Evolutionary conservation across 2,113 vertebrate genomes (phyloP).

Genomic region (Chionomys nivalis): DNA sequence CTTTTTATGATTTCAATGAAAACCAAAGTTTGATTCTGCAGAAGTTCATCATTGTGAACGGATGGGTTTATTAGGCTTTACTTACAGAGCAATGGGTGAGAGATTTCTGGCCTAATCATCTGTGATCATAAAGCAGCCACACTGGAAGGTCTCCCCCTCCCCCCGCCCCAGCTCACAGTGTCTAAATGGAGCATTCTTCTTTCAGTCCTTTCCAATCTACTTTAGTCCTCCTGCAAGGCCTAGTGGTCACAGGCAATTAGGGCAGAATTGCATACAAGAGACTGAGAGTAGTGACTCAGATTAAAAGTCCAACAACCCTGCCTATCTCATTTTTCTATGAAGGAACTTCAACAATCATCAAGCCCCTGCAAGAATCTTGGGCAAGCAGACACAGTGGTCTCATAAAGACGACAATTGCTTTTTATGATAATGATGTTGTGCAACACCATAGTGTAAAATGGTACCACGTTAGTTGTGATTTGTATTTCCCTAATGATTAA

Average conservation of each 20-base stretch:
- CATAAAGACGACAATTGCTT: background rate
- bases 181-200: background rate
- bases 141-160: background rate
- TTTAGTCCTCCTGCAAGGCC: background rate
- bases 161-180: background rate
- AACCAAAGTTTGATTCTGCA: background rate
- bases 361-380: background rate
- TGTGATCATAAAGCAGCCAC: background rate
- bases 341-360: background rate
- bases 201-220: background rate
- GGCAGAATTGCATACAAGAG: background rate
- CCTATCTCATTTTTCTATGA: background rate
- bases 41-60: background rate
- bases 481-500: constrained; percentile 2
- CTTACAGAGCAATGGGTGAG: background rate
- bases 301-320: background rate
- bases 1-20: background rate
- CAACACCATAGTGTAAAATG: background rate
- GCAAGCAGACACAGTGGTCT: background rate
- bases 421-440: background rate
- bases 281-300: background rate
- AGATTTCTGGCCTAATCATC: background rate
- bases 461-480: background rate
- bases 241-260: background rate
- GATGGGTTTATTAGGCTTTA: background rate